Percentiles rank a stretch among this genome's conserved stretches.
phyloP scores from a whole-genome alignment of 1,140 invertebrate genomes.

The Euura saliciscinereae region DNA sequence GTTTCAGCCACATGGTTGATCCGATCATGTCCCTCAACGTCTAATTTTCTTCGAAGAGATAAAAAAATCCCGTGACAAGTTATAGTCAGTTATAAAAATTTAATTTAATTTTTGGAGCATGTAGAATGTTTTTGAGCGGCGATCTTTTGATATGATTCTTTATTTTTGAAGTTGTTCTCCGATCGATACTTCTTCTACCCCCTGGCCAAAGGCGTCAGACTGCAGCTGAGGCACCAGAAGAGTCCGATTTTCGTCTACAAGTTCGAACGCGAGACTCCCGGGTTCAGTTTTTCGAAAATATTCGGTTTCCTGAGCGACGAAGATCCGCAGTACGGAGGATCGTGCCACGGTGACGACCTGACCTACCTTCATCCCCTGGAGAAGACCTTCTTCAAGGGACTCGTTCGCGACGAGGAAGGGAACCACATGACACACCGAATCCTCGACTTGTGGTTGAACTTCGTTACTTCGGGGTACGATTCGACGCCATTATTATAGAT shows the following conservation, averaged over 20 bases:
- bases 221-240: conserved; percentile 36
- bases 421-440: conserved; percentile 53
- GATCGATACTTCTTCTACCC: conserved; percentile 67
- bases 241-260: conserved; percentile 64
- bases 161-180: conserved; percentile 61
- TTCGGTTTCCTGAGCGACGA: conserved; percentile 57
- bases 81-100: no score
- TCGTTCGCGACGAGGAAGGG: conserved; percentile 49
- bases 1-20: no score
- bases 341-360: conserved; percentile 70
- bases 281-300: conserved; percentile 65
- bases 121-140: no score
- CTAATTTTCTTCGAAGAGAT: no score
- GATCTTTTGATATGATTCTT: no score
- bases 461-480: conserved; percentile 65
- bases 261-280: conserved; percentile 60
- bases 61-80: no score
- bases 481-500: no score
- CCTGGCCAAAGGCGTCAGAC: conserved; percentile 60
- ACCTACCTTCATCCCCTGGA: conserved; percentile 69
- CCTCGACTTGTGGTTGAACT: conserved; percentile 68
- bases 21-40: no score
- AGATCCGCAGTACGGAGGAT: conserved; percentile 52
- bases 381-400: conserved; percentile 55
- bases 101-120: no score